phyloP scores from a whole-genome alignment of 2,797 vertebrate genomes.

The Lutjanus campechanus region DNA sequence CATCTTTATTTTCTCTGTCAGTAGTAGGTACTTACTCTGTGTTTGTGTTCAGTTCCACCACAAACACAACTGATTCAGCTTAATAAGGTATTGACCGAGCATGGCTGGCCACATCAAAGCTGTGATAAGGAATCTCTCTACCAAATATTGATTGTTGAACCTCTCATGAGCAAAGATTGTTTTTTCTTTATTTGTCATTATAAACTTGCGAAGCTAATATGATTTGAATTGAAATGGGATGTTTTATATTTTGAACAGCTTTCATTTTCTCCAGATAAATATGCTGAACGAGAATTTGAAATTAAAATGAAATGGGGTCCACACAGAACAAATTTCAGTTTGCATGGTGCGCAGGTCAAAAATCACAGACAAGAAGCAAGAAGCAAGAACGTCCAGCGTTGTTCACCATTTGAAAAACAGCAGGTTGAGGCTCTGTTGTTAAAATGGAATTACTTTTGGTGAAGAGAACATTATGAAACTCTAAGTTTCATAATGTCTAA shows the following conservation, averaged over 20 bases:
- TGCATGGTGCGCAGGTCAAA: too few relatives aligned
- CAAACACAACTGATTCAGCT: constrained; percentile 34
- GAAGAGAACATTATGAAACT: too few relatives aligned
- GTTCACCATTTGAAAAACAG: too few relatives aligned
- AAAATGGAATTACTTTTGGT: too few relatives aligned
- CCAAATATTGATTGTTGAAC: constrained; percentile 43
- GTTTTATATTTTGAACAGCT: constrained; percentile 4
- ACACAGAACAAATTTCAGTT: too few relatives aligned
- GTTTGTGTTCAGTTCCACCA: constrained; percentile 17
- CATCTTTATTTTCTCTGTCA: neutral
- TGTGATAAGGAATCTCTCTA: constrained; percentile 27
- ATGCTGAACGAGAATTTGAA: neutral
- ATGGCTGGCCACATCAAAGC: constrained; percentile 21
- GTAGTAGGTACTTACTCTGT: neutral
- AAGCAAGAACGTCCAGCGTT: too few relatives aligned
- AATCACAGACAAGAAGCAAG: too few relatives aligned
- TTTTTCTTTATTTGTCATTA: neutral
- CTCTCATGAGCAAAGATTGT: constrained; percentile 10
- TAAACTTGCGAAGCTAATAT: neutral
- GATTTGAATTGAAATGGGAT: neutral
- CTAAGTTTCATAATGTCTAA: too few relatives aligned
- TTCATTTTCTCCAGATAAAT: constrained; percentile 4
- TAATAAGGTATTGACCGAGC: constrained; percentile 50
- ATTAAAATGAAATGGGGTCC: neutral
- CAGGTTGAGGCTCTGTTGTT: too few relatives aligned